A percentile compares a stretch with the other conserved stretches of the same genome.
phyloP scores from a whole-genome alignment of 2,113 vertebrate genomes.

The Arvicanthis niloticus region DNA sequence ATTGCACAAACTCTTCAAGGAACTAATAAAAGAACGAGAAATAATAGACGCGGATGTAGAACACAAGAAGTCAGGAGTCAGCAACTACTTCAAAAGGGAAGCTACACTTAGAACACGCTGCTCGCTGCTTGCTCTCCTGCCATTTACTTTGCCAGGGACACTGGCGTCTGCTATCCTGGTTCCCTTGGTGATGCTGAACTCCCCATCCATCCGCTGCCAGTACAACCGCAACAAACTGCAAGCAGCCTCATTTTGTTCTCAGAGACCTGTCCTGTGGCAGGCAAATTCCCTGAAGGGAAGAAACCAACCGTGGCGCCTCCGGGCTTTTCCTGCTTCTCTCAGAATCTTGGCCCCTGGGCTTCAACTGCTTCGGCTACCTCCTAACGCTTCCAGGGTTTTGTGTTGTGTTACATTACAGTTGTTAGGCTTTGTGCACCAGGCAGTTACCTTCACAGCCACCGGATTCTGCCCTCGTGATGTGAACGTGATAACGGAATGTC shows the following conservation, averaged over 20 bases:
- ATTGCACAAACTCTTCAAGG: neutral
- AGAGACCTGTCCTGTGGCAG: neutral
- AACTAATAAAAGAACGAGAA: neutral
- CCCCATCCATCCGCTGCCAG: neutral
- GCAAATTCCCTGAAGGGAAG: neutral
- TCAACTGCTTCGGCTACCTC: neutral
- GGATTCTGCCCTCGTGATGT: neutral
- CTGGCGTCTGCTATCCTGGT: neutral
- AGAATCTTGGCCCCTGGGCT: neutral
- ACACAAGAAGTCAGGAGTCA: neutral
- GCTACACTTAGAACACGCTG: neutral
- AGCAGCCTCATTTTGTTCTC: neutral
- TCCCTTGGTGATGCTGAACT: neutral
- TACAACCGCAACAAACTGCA: neutral
- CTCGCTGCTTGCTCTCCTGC: neutral
- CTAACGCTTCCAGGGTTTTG: neutral
- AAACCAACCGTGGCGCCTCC: accelerated
- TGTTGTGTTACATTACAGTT: neutral
- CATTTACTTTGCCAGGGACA: neutral
- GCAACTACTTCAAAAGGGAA: neutral
- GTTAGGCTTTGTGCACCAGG: neutral
- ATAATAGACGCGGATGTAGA: neutral
- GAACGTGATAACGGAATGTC: neutral
- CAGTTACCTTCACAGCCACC: neutral
- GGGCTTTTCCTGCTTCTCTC: neutral